Percentiles rank a stretch among this genome's conserved stretches.
Conservation (phyloP, 2,888 invertebrate species). For the Cephus pulcher region DNA sequence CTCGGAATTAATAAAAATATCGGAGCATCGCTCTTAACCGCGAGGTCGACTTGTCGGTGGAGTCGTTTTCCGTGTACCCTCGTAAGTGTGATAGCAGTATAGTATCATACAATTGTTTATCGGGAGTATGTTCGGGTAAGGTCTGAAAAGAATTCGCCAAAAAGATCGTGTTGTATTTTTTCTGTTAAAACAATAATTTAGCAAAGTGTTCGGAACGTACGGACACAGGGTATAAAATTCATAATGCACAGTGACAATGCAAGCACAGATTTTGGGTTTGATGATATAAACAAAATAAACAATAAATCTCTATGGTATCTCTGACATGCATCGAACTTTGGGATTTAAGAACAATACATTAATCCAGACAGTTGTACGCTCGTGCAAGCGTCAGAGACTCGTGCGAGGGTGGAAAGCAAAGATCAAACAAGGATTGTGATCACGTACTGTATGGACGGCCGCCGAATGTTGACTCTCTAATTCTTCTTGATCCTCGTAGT, state of each 20-base stretch:
- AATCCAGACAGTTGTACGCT: not conserved
- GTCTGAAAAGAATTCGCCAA: not conserved
- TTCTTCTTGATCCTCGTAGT: conserved; percentile 78
- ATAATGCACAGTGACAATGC: not conserved
- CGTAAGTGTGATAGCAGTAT: not conserved
- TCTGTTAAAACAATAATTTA: not conserved
- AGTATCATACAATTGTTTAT: not conserved
- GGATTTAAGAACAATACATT: not conserved
- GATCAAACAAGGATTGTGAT: conserved; percentile 29
- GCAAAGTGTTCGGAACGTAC: not conserved
- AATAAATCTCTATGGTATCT: not conserved
- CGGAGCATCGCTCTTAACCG: conserved; percentile 18
- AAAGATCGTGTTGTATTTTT: not conserved
- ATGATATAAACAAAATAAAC: not conserved
- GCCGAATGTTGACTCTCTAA: conserved; percentile 73
- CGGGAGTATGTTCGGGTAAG: not conserved
- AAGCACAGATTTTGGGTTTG: not conserved
- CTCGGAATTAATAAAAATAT: conserved; percentile 16
- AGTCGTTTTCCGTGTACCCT: conserved; percentile 13
- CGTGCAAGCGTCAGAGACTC: not conserved
- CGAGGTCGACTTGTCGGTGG: conserved; percentile 48
- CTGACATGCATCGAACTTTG: not conserved
- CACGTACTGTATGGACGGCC: conserved; percentile 76
- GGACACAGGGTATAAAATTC: not conserved
- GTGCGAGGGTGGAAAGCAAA: not conserved